These are phyloP conservation scores for Cremastinae sp. DNA, from an alignment of 2,888 invertebrate genomes.

Conservation along the genomic window DNA sequence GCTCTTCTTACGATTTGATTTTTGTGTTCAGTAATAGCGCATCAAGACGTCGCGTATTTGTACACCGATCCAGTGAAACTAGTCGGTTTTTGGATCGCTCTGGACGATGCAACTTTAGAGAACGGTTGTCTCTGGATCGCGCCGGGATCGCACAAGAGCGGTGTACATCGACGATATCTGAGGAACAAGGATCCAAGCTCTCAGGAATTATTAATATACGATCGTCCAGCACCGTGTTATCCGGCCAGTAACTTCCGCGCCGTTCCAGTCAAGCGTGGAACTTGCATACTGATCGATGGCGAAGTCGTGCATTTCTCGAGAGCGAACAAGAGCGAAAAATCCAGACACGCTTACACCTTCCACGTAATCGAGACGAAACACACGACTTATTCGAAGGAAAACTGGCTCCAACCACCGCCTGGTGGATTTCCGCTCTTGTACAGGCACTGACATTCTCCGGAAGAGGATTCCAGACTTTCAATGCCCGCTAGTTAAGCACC, in stretches of 20 bases:
- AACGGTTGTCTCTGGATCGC: conserved; percentile 98
- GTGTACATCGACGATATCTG: conserved; percentile 87
- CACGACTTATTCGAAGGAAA: conserved; percentile 88
- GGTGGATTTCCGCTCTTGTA: conserved; percentile 88
- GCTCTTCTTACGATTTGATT: background rate
- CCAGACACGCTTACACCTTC: conserved; percentile 97
- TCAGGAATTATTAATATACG: conserved; percentile 85
- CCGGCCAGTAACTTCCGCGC: conserved; percentile 88
- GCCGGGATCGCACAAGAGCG: conserved; percentile 94
- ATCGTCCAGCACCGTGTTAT: conserved; percentile 86
- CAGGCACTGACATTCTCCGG: conserved; percentile 77
- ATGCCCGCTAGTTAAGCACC: background rate
- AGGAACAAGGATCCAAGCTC: conserved; percentile 86
- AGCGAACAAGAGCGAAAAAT: conserved; percentile 88
- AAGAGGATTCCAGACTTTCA: too few species aligned
- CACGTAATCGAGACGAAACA: conserved; percentile 92
- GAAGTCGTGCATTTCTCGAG: conserved; percentile 96
- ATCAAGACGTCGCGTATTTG: conserved; percentile 94
- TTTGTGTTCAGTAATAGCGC: conserved; percentile 84
- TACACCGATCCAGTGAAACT: conserved; percentile 91
- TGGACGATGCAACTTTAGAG: conserved; percentile 94
- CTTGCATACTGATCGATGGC: conserved; percentile 94
- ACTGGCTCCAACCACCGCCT: conserved; percentile 92
- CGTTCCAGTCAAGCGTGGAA: conserved; percentile 92
- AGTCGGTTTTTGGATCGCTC: conserved; percentile 96